Percentiles rank a stretch among this genome's conserved stretches.
Conservation (phyloP, 1,140 invertebrate species). For the Lepidurus arcticus region DNA sequence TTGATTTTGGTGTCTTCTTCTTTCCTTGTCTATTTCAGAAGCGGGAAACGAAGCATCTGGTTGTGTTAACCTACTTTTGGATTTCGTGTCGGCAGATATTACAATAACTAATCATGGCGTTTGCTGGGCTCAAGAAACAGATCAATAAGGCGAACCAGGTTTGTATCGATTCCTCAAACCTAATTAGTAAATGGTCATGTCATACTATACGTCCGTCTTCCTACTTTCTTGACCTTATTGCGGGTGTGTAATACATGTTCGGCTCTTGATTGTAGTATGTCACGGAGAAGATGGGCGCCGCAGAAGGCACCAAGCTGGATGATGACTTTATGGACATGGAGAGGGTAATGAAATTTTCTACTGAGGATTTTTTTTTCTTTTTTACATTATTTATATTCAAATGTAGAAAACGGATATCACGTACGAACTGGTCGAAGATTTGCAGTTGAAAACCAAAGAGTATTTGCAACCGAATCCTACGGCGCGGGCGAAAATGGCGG, state of each 20-base stretch:
- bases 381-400: neutral
- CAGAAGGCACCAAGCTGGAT: slow-evolving; percentile 97
- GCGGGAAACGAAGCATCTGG: neutral
- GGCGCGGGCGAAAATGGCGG: slow-evolving; percentile 88
- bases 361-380: neutral
- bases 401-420: slow-evolving; percentile 92
- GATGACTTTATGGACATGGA: slow-evolving; percentile 99
- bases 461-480: slow-evolving; percentile 98
- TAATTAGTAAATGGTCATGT: slow-evolving; percentile 25
- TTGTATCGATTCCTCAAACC: slow-evolving; percentile 40
- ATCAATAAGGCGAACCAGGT: slow-evolving; percentile 99
- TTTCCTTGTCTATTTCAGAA: neutral
- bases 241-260: neutral
- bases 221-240: neutral
- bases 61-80: neutral
- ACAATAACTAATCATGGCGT: slow-evolving; percentile 67
- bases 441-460: slow-evolving; percentile 95
- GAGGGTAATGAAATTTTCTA: slow-evolving; percentile 61
- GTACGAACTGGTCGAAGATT: slow-evolving; percentile 88
- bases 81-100: neutral
- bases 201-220: neutral
- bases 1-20: neutral
- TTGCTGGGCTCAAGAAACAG: slow-evolving; percentile 95
- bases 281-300: slow-evolving; percentile 99
- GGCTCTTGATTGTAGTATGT: slow-evolving; percentile 77